Evolutionary conservation across 2,113 vertebrate species (phyloP).

Genomic region (Kryptolebias marmoratus): DNA sequence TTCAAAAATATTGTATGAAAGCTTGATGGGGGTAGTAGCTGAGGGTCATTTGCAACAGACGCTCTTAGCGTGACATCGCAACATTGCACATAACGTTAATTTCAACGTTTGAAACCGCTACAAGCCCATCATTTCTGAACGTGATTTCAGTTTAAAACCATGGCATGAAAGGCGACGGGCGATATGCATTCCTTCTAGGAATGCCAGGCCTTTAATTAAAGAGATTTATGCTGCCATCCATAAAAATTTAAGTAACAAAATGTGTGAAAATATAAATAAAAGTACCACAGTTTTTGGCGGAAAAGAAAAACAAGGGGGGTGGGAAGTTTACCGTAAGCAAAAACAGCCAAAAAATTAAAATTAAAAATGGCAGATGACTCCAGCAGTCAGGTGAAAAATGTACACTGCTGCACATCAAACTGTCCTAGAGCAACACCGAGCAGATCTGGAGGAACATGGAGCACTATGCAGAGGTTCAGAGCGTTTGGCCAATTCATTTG

Average conservation of each 20-base stretch:
- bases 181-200: too few relatives aligned
- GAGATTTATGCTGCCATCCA: slow-evolving; percentile 32
- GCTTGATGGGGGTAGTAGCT: too few relatives aligned
- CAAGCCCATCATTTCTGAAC: too few relatives aligned
- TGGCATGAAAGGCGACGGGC: too few relatives aligned
- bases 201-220: slow-evolving; percentile 24
- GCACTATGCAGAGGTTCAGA: slow-evolving; percentile 18
- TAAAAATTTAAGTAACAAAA: slow-evolving; percentile 43
- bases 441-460: slow-evolving; percentile 14
- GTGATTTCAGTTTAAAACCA: too few relatives aligned
- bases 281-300: slow-evolving; percentile 64
- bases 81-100: too few relatives aligned
- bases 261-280: slow-evolving; percentile 12
- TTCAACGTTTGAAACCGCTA: too few relatives aligned
- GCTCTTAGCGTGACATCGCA: too few relatives aligned
- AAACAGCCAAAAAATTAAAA: slow-evolving; percentile 5
- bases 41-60: too few relatives aligned
- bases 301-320: background rate
- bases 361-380: background rate
- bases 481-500: slow-evolving; percentile 29
- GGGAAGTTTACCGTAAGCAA: slow-evolving; percentile 54
- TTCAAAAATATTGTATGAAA: too few relatives aligned
- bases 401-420: slow-evolving; percentile 15
- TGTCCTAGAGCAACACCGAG: slow-evolving; percentile 5
- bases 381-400: slow-evolving; percentile 20